Percentiles rank a stretch among this genome's conserved stretches.
phyloP scores from a whole-genome alignment of 1,140 invertebrate species.

The Drosophila fuyamai region DNA sequence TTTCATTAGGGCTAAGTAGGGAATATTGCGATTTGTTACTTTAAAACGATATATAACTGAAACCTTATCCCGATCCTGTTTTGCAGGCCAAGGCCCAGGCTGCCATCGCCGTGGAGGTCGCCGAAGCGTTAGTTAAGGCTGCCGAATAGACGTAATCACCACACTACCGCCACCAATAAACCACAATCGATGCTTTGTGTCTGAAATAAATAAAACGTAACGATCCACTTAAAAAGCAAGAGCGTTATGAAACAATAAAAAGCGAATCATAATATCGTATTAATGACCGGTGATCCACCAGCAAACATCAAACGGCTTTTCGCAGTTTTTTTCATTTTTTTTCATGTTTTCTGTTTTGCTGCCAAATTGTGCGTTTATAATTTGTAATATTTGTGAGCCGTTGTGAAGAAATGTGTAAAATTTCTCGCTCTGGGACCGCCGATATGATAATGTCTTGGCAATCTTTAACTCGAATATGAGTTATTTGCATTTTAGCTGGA shows the following conservation, averaged over 20 bases:
- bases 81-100: conserved; percentile 95
- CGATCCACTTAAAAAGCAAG: conserved; percentile 32
- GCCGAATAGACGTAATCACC: conserved; percentile 86
- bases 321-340: conserved; percentile 9
- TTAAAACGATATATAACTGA: background rate
- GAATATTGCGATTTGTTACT: background rate
- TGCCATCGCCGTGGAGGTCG: conserved; percentile 97
- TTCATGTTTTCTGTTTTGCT: conserved; percentile 11
- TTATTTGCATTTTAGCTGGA: conserved; percentile 5
- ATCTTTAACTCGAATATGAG: conserved; percentile 4
- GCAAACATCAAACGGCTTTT: conserved; percentile 1
- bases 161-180: conserved; percentile 37
- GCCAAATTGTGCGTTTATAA: conserved; percentile 17
- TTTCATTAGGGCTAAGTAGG: no score
- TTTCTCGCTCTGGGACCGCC: conserved; percentile 9
- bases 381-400: conserved; percentile 12
- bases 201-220: conserved; percentile 72
- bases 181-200: conserved; percentile 57
- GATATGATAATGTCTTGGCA: conserved; percentile 18
- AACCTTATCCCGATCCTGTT: background rate
- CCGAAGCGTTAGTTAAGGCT: conserved; percentile 96
- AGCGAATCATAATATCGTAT: conserved; percentile 67
- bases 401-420: conserved; percentile 21
- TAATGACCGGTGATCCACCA: conserved; percentile 50
- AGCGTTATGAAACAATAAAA: conserved; percentile 79